A percentile compares a stretch with the other conserved stretches of the same genome.
phyloP scores from a whole-genome alignment of 2,797 vertebrate species.

The Leucoraja ocellata region DNA sequence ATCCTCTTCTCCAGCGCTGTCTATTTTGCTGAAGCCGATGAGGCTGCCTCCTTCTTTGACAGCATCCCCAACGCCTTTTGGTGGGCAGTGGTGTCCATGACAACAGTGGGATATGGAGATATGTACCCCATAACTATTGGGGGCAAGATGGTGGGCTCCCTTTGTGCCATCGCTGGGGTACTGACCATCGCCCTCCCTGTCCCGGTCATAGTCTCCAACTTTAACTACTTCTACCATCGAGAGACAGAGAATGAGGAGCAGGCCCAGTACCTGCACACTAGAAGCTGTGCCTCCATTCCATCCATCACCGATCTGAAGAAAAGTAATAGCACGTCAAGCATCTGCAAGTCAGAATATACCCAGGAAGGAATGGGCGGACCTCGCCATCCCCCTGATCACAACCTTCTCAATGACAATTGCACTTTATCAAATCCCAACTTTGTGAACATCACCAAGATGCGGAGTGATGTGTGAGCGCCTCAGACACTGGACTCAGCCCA shows the following conservation, averaged over 20 bases:
- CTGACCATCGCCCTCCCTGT: slow-evolving; percentile 96
- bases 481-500: neutral
- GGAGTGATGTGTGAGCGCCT: slow-evolving; percentile 75
- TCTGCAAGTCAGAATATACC: slow-evolving; percentile 97
- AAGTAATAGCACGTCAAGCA: slow-evolving; percentile 91
- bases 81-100: slow-evolving; percentile 99
- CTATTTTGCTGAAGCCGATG: slow-evolving; percentile 94
- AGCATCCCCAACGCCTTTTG: slow-evolving; percentile 98
- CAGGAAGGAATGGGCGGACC: slow-evolving; percentile 96
- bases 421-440: slow-evolving; percentile 98
- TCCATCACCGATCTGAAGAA: slow-evolving; percentile 92
- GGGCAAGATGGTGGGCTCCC: slow-evolving; percentile 94
- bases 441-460: slow-evolving; percentile 99
- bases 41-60: slow-evolving; percentile 87
- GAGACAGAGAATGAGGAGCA: slow-evolving; percentile 98
- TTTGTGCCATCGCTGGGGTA: slow-evolving; percentile 95
- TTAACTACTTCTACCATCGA: slow-evolving; percentile 99
- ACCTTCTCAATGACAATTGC: slow-evolving; percentile 93
- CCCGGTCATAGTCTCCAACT: slow-evolving; percentile 98
- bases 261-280: slow-evolving; percentile 91
- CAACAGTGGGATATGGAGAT: slow-evolving; percentile 95
- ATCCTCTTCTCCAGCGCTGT: slow-evolving; percentile 98
- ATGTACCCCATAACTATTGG: slow-evolving; percentile 98
- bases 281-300: slow-evolving; percentile 81
- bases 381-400: slow-evolving; percentile 91